These are phyloP conservation scores for Scomber scombrus DNA, from an alignment of 2,113 vertebrate species.

Conservation along the genomic window DNA sequence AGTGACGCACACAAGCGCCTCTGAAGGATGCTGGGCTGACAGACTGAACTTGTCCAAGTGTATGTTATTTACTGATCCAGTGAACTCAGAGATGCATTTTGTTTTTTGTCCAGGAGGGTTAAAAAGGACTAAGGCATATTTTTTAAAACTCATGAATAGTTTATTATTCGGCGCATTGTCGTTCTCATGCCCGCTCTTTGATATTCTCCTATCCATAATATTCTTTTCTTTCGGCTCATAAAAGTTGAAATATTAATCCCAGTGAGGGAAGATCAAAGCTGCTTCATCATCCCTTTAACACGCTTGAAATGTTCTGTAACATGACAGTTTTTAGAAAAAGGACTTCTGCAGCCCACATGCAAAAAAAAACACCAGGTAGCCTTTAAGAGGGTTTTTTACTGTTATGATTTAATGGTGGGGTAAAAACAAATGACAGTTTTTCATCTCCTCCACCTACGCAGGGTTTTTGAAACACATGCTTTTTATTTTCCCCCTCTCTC, in stretches of 20 bases:
- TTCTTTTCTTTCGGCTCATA: conserved; percentile 21
- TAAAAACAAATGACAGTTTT: conserved; percentile 42
- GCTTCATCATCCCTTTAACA: conserved; percentile 43
- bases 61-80: conserved; percentile 68
- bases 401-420: conserved; percentile 53
- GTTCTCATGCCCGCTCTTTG: conserved; percentile 39
- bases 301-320: conserved; percentile 43
- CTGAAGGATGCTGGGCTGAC: conserved; percentile 61
- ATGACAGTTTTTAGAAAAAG: conserved; percentile 43
- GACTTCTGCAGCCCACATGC: conserved; percentile 31
- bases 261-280: conserved; percentile 56
- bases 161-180: conserved; percentile 33
- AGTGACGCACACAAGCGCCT: conserved; percentile 78
- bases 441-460: conserved; percentile 42
- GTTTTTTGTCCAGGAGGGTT: conserved; percentile 39
- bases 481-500: neutral
- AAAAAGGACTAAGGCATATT: conserved; percentile 19
- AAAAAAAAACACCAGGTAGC: neutral
- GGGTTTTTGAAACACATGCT: conserved; percentile 36
- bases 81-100: conserved; percentile 40
- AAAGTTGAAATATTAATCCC: conserved; percentile 54
- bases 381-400: conserved; percentile 26
- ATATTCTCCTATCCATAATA: conserved; percentile 24
- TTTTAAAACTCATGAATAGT: conserved; percentile 15
- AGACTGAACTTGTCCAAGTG: conserved; percentile 54